Evolutionary conservation across 2,888 invertebrate genomes (phyloP), one percentile per base, ranked within the genome.

Genomic region (Pollenia labialis): DNA sequence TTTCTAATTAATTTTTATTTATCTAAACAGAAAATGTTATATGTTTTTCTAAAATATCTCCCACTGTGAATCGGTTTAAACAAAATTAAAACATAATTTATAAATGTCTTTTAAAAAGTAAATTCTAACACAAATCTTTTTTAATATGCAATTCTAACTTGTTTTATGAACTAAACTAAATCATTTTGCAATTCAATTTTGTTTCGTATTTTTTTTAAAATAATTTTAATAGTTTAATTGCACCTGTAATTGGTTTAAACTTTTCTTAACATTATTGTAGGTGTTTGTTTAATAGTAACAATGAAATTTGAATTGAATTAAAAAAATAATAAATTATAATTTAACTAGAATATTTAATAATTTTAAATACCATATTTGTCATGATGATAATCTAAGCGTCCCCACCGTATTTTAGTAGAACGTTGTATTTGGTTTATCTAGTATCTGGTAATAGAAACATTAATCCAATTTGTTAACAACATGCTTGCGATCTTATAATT

Each of bases 391-490:
- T 83, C 71, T 50, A 6, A 16, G 14, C 60, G 60, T 12, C 52
- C 62, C 16, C 10, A 50, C n/a, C 62, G 4, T 14, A 11, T 16
- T 2, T 11, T 18, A 9, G 40, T 18, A 42, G 6, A 18, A 46
- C 42, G 4, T 23, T 40, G n/a, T 9, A 60, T 0, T 32, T 32
- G 6, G 32, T 32, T 6, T 32, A 32, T 32, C 32, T 32, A 16
- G 18, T 46, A 66, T 23, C n/a, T 42, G 42, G 46, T 75, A 66
- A 82, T 68, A 60, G 50, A 75, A 68, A 58, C 50, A 52, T 74
- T 68, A 83, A 72, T 64, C 64, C 72, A 84, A 84, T 84, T 84
- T 84, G 83, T 84, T 77, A 84, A 84, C 83, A 84, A 84, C 71
- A 71, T 77, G 71, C 40, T 48, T 79, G 71, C 58, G 71, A 84